Evolutionary conservation across 2,113 vertebrate species (phyloP).

Genomic region (Furnarius figulus): DNA sequence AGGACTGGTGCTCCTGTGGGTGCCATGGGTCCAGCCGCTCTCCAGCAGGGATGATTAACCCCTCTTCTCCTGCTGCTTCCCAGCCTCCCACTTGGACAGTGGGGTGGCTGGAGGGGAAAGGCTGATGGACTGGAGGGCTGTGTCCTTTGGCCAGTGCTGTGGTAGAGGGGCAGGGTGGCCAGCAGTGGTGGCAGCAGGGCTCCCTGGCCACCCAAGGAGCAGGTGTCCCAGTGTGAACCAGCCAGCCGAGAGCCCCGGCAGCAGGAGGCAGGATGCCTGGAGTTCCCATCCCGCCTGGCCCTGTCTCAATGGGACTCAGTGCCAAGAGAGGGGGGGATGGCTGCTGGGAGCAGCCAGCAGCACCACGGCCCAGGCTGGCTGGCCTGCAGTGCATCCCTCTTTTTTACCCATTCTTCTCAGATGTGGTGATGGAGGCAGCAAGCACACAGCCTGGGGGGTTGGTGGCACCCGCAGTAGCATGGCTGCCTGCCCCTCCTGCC

Average conservation of each 20-base stretch:
- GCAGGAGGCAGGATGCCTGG: slow-evolving; percentile 64
- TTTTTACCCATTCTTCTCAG: not conserved
- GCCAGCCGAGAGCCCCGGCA: not conserved
- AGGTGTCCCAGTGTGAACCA: slow-evolving; percentile 64
- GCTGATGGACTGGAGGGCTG: not conserved
- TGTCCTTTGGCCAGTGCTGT: not conserved
- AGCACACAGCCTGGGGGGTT: not conserved
- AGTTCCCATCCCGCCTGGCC: slow-evolving; percentile 66
- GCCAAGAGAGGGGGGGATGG: not conserved
- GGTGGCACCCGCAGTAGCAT: not conserved
- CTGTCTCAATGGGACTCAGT: not conserved
- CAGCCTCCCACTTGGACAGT: rapidly evolving
- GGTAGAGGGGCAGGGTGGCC: not conserved
- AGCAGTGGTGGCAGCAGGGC: not conserved
- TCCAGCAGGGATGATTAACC: not conserved
- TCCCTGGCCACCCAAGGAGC: slow-evolving; percentile 20
- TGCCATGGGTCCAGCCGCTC: not conserved
- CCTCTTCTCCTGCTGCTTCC: not conserved
- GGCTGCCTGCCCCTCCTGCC: not conserved
- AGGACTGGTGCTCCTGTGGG: not conserved
- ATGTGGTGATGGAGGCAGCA: not conserved
- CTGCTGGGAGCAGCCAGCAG: not conserved
- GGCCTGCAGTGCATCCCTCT: not conserved
- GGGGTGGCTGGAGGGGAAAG: not conserved
- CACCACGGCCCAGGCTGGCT: not conserved